phyloP scores from a whole-genome alignment of 2,888 invertebrate species.

The Mellilla xanthometata region DNA sequence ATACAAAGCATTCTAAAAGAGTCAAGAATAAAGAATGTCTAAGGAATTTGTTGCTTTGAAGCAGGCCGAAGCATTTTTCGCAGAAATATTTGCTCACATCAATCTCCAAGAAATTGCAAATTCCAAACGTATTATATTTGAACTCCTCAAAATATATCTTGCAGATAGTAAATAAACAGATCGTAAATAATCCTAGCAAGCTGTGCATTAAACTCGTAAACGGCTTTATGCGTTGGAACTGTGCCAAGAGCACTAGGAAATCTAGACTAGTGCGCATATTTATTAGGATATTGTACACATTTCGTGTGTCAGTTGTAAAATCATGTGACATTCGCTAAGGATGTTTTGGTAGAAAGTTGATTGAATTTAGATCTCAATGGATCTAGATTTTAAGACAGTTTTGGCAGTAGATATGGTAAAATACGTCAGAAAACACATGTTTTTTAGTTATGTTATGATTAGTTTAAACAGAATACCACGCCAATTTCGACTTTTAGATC shows the following conservation, averaged over 20 bases:
- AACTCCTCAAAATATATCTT: slow-evolving; percentile 4
- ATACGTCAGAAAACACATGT: too few species aligned
- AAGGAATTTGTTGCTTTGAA: too few species aligned
- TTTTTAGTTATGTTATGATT: too few species aligned
- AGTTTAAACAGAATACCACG: too few species aligned
- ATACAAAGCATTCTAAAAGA: too few species aligned
- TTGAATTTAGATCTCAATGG: too few species aligned
- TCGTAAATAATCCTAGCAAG: slow-evolving; percentile 8
- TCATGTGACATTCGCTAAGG: neutral
- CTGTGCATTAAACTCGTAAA: slow-evolving; percentile 5
- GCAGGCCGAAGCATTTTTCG: too few species aligned
- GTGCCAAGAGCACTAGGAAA: slow-evolving; percentile 8
- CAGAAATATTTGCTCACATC: neutral
- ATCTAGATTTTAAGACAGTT: too few species aligned
- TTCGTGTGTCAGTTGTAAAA: neutral
- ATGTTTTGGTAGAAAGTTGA: too few species aligned
- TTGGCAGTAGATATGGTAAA: too few species aligned
- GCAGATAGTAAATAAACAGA: slow-evolving; percentile 5
- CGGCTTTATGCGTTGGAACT: slow-evolving; percentile 6
- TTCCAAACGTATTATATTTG: slow-evolving; percentile 3
- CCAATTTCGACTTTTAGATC: too few species aligned
- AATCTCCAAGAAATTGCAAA: neutral
- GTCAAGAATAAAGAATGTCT: too few species aligned
- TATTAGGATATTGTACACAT: neutral
- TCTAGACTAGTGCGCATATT: slow-evolving; percentile 5